Base-by-base conservation (phyloP, 2,888 invertebrate species). In the Stenodema calcarata region DNA sequence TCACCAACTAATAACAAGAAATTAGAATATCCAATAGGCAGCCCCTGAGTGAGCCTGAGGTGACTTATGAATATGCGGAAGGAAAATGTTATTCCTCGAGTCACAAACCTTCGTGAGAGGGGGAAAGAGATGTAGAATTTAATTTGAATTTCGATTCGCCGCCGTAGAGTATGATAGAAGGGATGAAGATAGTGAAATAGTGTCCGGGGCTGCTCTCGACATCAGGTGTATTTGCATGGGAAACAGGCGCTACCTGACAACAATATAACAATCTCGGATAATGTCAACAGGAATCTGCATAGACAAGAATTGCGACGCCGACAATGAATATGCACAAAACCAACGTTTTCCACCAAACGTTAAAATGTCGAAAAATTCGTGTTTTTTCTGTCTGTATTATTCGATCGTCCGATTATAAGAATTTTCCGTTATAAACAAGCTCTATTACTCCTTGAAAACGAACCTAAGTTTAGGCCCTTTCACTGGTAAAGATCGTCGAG, bases 91-190 rank as follows among this genome's bases (percentile, higher is more conserved):
- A 18, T 23, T 78, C 44, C 41, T 42, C 44, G 23, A 76, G 35
- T 23, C 75, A 7, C 35, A 27, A 44, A 27, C 14, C 41, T 16
- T 23, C 44, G 18, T 23, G 41, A 23, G 18, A 78, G 27, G 78
- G 78, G 78, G 50, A 80, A 50, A 84, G 44, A 28, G 84, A 84
- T 84, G 42, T 70, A 75, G 84, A 75, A 84, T 84, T 84, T 84
- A 84, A 84, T 84, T 84, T 84, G 84, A 73, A 84, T 73, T 75
- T 84, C 84, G 70, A 84, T 84, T 75, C 47, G 27, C 62, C 23
- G 23, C 23, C 9, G 62, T 23, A 62, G n/a, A n/a, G n/a, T n/a
- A n/a, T 50, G 6, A 18, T 18, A 62, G 35, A 35, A 35, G 35
- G 62, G 50, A 62, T 23, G 62, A 23, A 62, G 62, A 54, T 54